These are phyloP conservation scores for Cyphomyrmex costatus DNA, from an alignment of 1,140 invertebrate species.

Conservation along the genomic window DNA sequence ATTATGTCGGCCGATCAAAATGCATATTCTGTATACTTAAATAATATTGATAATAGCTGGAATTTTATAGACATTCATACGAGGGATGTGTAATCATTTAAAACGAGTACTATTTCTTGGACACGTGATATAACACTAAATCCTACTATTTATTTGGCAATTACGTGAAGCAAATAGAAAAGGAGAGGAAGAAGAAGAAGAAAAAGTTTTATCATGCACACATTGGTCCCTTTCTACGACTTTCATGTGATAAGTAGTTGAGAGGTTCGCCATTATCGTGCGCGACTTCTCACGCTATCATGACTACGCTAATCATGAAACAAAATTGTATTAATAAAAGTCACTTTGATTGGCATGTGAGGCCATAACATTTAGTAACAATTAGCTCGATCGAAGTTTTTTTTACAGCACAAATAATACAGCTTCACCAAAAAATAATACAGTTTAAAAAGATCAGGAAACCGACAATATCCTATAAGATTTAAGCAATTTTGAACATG, in stretches of 20 bases:
- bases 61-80: conserved; percentile 19
- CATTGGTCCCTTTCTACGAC: conserved; percentile 52
- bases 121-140: conserved; percentile 21
- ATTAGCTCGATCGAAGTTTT: background rate
- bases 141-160: conserved; percentile 70
- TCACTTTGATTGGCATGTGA: background rate
- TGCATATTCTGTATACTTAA: conserved; percentile 7
- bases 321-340: conserved; percentile 2
- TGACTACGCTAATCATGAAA: background rate
- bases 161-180: conserved; percentile 33
- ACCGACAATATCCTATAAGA: too few relatives aligned
- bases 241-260: conserved; percentile 35
- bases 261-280: background rate
- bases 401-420: conserved; percentile 14
- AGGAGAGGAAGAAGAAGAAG: background rate
- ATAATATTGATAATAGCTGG: background rate
- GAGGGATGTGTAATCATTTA: conserved; percentile 37
- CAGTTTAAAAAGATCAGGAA: too few relatives aligned
- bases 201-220: conserved; percentile 3
- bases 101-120: conserved; percentile 6
- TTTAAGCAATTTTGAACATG: too few relatives aligned
- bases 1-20: background rate
- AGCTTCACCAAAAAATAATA: too few relatives aligned
- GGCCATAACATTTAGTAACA: background rate
- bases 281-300: background rate